phyloP scores from a whole-genome alignment of 2,113 vertebrate species.

The Dermatemys mawii region DNA sequence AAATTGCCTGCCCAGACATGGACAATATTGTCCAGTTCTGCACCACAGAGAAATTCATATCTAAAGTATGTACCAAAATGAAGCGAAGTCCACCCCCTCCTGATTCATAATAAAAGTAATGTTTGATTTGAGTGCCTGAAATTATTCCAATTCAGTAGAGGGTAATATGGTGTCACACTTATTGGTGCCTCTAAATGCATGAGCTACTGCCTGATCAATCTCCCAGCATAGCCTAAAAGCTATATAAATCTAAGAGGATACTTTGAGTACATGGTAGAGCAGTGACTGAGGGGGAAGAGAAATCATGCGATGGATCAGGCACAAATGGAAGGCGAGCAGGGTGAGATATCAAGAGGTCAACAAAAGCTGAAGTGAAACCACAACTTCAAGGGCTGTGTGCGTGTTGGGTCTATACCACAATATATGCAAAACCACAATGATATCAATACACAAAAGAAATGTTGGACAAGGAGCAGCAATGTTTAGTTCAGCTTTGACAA shows the following conservation, averaged over 20 bases:
- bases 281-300: background rate
- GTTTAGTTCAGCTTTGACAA: background rate
- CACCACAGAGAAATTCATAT: background rate
- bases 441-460: background rate
- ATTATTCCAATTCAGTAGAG: conserved; percentile 13
- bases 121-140: conserved; percentile 9
- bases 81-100: background rate
- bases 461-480: accelerated
- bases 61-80: conserved; percentile 16
- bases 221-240: conserved; percentile 28
- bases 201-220: conserved; percentile 9
- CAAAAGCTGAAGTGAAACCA: conserved; percentile 1
- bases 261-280: background rate
- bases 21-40: background rate
- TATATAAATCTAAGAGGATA: conserved; percentile 28
- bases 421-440: background rate
- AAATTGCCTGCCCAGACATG: conserved; percentile 15
- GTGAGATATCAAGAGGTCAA: background rate
- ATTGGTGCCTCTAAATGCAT: conserved; percentile 53
- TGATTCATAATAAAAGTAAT: background rate
- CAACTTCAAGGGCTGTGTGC: background rate
- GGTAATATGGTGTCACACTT: background rate
- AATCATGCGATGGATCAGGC: accelerated
- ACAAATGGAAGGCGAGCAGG: background rate
- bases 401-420: background rate